Conservation (phyloP, 2,797 vertebrate species). For the Peromyscus aztecus region DNA sequence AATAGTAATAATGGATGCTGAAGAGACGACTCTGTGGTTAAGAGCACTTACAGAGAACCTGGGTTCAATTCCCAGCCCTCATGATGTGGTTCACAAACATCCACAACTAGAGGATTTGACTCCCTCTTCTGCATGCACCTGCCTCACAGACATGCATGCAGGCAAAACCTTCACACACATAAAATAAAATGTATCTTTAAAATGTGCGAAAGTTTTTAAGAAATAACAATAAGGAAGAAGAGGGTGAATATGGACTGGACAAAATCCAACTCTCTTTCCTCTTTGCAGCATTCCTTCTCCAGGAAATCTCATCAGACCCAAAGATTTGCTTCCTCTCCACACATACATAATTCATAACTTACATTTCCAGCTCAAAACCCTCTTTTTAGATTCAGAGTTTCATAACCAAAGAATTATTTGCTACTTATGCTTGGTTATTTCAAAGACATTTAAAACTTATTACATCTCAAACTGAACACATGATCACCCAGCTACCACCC, state of each 20-base stretch:
- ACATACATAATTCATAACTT: slow-evolving; percentile 45
- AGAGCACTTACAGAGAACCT: not conserved
- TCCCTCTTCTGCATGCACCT: not conserved
- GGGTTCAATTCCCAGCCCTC: not conserved
- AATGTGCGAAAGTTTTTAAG: not conserved
- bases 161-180: not conserved
- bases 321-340: slow-evolving; percentile 20
- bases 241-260: not conserved
- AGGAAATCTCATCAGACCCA: not conserved
- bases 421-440: not conserved
- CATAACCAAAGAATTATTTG: slow-evolving; percentile 39
- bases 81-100: not conserved
- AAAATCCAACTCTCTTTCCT: not conserved
- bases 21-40: not conserved
- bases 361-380: slow-evolving; percentile 35
- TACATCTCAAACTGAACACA: slow-evolving; percentile 47
- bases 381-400: slow-evolving; percentile 22
- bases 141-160: not conserved
- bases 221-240: not conserved
- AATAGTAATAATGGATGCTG: not conserved
- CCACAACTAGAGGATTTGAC: not conserved
- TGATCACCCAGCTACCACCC: not conserved
- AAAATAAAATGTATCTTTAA: not conserved
- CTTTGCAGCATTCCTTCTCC: slow-evolving; percentile 30
- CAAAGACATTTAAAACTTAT: slow-evolving; percentile 24